Conservation (phyloP, 2,888 invertebrate species). For the Dicranocentrus wangi region DNA sequence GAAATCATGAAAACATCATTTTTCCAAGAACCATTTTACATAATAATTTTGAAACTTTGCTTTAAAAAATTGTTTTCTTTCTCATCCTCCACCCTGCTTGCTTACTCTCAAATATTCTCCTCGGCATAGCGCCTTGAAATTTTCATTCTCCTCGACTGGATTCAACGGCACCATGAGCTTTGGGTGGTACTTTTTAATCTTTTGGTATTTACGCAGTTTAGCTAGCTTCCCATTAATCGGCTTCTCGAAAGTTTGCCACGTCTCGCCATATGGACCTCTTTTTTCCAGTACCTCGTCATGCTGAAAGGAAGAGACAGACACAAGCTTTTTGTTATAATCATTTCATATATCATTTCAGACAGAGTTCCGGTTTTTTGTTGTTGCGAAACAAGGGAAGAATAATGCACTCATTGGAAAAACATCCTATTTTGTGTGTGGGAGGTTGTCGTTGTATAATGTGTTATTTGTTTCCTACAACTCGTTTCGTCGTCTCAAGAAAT, state of each 20-base stretch:
- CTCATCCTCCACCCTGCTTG: no score
- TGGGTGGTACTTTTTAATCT: slow-evolving; percentile 65
- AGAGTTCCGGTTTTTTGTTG: no score
- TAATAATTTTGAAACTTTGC: no score
- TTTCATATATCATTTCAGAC: no score
- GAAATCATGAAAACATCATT: not conserved
- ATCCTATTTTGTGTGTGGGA: not conserved
- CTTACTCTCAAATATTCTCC: slow-evolving; percentile 74
- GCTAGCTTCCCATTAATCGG: slow-evolving; percentile 71
- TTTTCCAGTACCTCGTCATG: slow-evolving; percentile 73
- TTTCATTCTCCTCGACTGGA: slow-evolving; percentile 73
- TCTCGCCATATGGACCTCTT: slow-evolving; percentile 72
- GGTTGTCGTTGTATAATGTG: not conserved
- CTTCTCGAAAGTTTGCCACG: slow-evolving; percentile 73
- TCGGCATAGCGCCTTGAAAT: slow-evolving; percentile 74
- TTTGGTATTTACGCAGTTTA: slow-evolving; percentile 67
- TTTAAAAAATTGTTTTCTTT: no score
- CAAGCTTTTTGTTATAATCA: no score
- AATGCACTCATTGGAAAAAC: not conserved
- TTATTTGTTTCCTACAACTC: slow-evolving; percentile 72
- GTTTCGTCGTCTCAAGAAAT: slow-evolving; percentile 74
- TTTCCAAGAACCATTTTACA: no score
- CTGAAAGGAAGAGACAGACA: slow-evolving; percentile 64
- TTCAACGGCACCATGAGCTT: slow-evolving; percentile 67
- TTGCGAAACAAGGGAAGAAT: not conserved